Evolutionary conservation across 2,113 vertebrate genomes (phyloP), one percentile per base, ranked within the genome.

Genomic region (Centropus unirufus): DNA sequence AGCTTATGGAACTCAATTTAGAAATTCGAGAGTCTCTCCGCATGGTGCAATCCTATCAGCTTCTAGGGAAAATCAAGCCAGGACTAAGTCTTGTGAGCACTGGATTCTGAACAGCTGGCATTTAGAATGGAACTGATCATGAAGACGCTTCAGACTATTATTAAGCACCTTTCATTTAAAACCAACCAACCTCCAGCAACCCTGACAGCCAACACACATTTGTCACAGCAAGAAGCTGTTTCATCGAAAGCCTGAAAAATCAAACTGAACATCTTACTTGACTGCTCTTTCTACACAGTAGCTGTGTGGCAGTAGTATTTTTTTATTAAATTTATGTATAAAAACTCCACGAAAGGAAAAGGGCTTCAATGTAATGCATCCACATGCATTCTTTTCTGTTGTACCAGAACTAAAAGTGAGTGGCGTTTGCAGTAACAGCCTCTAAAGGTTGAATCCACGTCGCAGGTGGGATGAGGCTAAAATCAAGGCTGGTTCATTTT

Each of bases 1-100:
- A 99, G 95, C 97, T 99, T 95, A 99, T 99, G 98, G 99, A 99
- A 96, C 98, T 99, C 49, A 99, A 99, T 93, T 98, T 99, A 80
- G 99, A 99, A 98, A 99, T 99, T 92, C 97, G 99, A 11, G 99
- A 99, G 97, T 99, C 99, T 57, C 98, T 99, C 62, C 98, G 98
- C 89, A 96, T 96, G 96, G 98, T 99, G 62, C 99, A 99, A 72
- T 98, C 98, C 11, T 97, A 97, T 95, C 98, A 98, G 21, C 93
- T 98, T 77, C 91, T 98, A 68, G 97, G 98, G 74, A 98, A 95
- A 94, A 89, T 97, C 77, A 97, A 89, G 73, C 81, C 97, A 26
- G 83, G 95, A 67, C 94, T 97, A 21, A 97, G 79, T 78, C 86
- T 98, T 92, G 96, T 98, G 96, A 98, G 98, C 98, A 98, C 99